Evolutionary conservation across 2,113 vertebrate genomes (phyloP), one percentile per base, ranked within the genome.

Genomic region (Brachirus orientalis): DNA sequence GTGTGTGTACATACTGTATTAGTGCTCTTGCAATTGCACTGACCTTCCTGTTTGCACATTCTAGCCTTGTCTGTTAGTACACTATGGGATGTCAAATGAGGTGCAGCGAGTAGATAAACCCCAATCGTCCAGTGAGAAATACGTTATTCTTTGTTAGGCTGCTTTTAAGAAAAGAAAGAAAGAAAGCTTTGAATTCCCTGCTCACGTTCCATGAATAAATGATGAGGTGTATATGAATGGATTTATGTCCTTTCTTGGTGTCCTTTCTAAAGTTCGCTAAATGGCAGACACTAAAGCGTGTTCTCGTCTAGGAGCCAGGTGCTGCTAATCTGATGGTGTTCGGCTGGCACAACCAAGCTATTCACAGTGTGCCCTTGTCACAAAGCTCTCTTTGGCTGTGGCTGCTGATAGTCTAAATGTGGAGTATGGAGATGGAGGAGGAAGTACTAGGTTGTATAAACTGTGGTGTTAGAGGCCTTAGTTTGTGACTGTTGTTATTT

Each of bases 231-330:
- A 72, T 84, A 82, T 80, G 81, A 88, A 88, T 79, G 72, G 77
- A 75, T 66, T 67, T 22, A 66, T 77, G 84, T 89, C 83, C 81
- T 89, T 81, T 85, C 75, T 71, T 47, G 67, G 75, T 84, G 72
- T 89, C 83, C 84, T 86, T 88, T 86, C 77, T 61, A 84, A 85
- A 82, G 83, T 87, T 88, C 50, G 67, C 81, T 77, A 87, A 88
- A 87, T 84, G 83, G 79, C 85, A 88, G 80, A 78, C 72, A 73
- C 44, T 38, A 56, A 11, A 13, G 57, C 69, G 46, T 56, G 67
- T 59, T 60, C 50, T 22, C 16, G 16, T 71, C 52, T 40, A 51
- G 7, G 53, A 74, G 70, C 62, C 47, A 44, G 72, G 66, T 79
- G 65, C 58, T 1, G 74, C 82, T 83, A 88, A 91, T 84, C 82